Evolutionary conservation across 2,888 invertebrate species (phyloP).

Genomic region (Lathronympha strigana): DNA sequence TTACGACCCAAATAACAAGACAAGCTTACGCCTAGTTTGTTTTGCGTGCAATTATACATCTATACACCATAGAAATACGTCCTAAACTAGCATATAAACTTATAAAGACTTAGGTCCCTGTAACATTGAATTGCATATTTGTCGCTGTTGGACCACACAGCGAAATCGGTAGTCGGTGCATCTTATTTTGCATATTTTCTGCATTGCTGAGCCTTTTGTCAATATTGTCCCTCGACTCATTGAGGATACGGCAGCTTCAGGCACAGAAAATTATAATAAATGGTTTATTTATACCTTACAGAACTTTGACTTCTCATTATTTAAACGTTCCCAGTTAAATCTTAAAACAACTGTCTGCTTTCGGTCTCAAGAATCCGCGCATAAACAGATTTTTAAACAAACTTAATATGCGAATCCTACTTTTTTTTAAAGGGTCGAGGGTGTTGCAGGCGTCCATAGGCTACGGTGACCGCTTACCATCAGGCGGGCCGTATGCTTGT

Average conservation of each 20-base stretch:
- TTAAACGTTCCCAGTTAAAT: not conserved
- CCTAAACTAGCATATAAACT: not conserved
- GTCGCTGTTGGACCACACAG: slow-evolving; percentile 63
- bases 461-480: too few species aligned
- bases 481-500: too few species aligned
- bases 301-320: not conserved
- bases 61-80: not conserved
- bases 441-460: too few species aligned
- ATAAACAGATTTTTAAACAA: not conserved
- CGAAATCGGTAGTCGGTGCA: slow-evolving; percentile 60
- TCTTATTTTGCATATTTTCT: slow-evolving; percentile 78
- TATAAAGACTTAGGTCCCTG: not conserved
- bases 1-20: not conserved
- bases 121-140: not conserved
- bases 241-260: slow-evolving; percentile 57
- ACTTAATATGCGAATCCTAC: too few species aligned
- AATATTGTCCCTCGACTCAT: slow-evolving; percentile 75
- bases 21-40: not conserved
- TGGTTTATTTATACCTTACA: not conserved
- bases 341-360: not conserved
- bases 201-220: slow-evolving; percentile 78
- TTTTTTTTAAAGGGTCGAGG: too few species aligned
- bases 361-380: not conserved
- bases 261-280: not conserved
- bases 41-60: not conserved